Evolutionary conservation across 1,140 invertebrate species (phyloP), one percentile per base, ranked within the genome.

Genomic region (Drosophila tsacasi): DNA sequence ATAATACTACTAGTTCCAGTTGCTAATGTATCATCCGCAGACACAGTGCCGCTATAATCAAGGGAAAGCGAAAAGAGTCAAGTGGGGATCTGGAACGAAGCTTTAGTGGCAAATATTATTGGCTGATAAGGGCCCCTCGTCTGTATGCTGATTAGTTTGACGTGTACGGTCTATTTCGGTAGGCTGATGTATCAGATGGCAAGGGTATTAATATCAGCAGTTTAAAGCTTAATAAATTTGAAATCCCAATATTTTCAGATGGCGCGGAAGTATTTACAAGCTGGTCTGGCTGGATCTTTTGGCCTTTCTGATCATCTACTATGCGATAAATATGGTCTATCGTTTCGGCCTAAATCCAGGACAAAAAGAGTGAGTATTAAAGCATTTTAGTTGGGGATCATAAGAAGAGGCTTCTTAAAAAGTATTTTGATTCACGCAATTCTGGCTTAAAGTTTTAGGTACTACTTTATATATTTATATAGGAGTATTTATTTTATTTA

Each of bases 231-330:
- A n/a, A 50, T 21, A 42, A 57, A 12, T 21, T 17, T 35, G 2
- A 32, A 1, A 12, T 15, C 47, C 37, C n/a, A 19, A 12, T 27
- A 78, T 77, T 95, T 96, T 87, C 95, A 98, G 97, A 96, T 99
- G 98, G 98, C 95, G 96, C 80, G 98, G 98, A 59, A 99, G 98
- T 91, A 97, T 99, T 61, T 99, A 99, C 95, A 99, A 99, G 94
- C 94, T 99, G 82, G 96, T 99, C 68, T 99, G 98, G 97, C 95
- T 97, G 76, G 98, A 99, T 94, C 95, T 99, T 35, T 83, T 98
- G 76, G 96, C 97, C n/a, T 99, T 98, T 93, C 94, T 97, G 75
- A 93, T 95, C 63, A 91, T 97, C 46, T 99, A 98, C 94, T 97
- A 97, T 93, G 90, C 95, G 62, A 96, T 99, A 73, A 98, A 97